These are phyloP conservation scores for Agrochola macilenta DNA, from an alignment of 2,888 invertebrate species.

Conservation along the genomic window DNA sequence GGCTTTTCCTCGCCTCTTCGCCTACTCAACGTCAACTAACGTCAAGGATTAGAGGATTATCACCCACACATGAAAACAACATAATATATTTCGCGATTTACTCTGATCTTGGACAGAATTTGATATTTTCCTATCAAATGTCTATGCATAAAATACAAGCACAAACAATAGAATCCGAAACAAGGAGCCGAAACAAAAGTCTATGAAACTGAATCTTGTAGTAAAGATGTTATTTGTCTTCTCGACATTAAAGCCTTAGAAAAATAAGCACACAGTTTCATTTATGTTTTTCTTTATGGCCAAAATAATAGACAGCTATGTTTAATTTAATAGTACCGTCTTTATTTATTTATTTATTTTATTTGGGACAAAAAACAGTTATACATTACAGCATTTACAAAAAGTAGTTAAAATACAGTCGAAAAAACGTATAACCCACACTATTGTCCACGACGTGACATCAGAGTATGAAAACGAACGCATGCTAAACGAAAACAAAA, in stretches of 20 bases:
- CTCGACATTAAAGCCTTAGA: neutral
- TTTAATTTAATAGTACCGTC: neutral
- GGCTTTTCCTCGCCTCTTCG: slow-evolving; percentile 34
- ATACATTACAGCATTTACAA: too few relatives aligned
- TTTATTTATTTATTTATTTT: too few relatives aligned
- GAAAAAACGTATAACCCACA: too few relatives aligned
- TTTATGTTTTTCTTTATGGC: neutral
- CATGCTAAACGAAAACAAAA: too few relatives aligned
- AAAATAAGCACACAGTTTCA: neutral
- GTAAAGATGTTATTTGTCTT: neutral
- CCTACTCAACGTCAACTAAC: slow-evolving; percentile 49
- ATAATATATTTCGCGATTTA: slow-evolving; percentile 38
- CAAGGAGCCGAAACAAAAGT: neutral
- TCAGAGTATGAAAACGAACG: too few relatives aligned
- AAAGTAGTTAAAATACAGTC: too few relatives aligned
- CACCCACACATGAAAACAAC: slow-evolving; percentile 33
- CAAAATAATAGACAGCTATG: neutral
- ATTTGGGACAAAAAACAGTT: too few relatives aligned
- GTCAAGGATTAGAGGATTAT: slow-evolving; percentile 55
- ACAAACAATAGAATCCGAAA: neutral
- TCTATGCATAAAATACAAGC: neutral
- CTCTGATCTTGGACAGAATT: slow-evolving; percentile 6
- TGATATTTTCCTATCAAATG: neutral
- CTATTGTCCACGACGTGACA: too few relatives aligned
- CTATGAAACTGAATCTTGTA: neutral